A percentile compares a stretch with the other conserved stretches of the same genome.
These are phyloP conservation scores for Silurus aristotelis DNA, from an alignment of 2,797 vertebrate species.

Conservation along the genomic window DNA sequence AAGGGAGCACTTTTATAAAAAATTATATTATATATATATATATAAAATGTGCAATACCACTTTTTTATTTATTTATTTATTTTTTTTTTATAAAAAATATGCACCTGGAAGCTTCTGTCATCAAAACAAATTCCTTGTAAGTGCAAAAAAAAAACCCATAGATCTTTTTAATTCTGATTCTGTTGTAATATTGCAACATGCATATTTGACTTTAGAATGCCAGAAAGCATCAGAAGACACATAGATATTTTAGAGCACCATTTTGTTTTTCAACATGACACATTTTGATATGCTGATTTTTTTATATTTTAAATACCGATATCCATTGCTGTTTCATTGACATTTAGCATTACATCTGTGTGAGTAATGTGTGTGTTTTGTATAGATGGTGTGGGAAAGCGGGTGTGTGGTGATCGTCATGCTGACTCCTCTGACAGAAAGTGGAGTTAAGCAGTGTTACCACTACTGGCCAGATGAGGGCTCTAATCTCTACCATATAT, in stretches of 20 bases:
- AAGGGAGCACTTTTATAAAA: no score
- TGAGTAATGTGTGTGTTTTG: slow-evolving; percentile 51
- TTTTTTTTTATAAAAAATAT: no score
- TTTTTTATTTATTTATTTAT: no score
- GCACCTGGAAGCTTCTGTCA: no score
- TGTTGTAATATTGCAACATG: no score
- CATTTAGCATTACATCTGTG: neutral
- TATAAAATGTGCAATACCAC: no score
- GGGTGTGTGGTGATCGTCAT: slow-evolving; percentile 87
- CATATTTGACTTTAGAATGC: no score
- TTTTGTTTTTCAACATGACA: neutral
- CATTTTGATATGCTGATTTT: neutral
- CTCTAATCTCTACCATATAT: slow-evolving; percentile 84
- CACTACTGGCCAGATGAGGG: slow-evolving; percentile 90
- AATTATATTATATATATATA: no score
- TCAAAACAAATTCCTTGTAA: no score
- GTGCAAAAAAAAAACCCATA: no score
- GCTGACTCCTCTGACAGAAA: slow-evolving; percentile 82
- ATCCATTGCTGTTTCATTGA: neutral
- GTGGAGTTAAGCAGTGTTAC: slow-evolving; percentile 82
- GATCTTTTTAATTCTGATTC: no score
- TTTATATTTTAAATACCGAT: neutral
- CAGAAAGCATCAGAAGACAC: no score
- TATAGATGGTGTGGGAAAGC: slow-evolving; percentile 91
- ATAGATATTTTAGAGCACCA: neutral